A percentile compares a stretch with the other conserved stretches of the same genome.
These are phyloP conservation scores for Synanthedon vespiformis DNA, from an alignment of 2,888 invertebrate species.

Conservation along the genomic window DNA sequence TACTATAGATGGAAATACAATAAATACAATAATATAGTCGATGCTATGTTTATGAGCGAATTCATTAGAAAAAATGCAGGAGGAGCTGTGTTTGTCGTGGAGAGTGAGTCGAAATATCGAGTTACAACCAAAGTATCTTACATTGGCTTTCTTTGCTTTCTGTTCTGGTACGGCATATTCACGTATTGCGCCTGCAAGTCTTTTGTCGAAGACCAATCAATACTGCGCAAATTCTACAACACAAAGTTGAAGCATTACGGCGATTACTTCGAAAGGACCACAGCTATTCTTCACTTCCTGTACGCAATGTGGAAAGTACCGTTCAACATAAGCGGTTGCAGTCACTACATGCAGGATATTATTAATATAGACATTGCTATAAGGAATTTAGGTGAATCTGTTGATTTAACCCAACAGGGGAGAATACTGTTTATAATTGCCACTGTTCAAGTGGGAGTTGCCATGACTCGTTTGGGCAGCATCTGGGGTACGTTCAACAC, in stretches of 20 bases:
- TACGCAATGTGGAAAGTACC: slow-evolving; percentile 34
- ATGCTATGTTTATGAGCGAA: slow-evolving; percentile 19
- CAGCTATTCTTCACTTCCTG: slow-evolving; percentile 21
- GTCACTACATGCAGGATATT: slow-evolving; percentile 18
- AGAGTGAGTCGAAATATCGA: slow-evolving; percentile 4
- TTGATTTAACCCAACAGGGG: slow-evolving; percentile 24
- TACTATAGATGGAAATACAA: slow-evolving; percentile 13
- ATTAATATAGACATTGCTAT: slow-evolving; percentile 29
- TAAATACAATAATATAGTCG: slow-evolving; percentile 20
- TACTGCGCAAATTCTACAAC: slow-evolving; percentile 33
- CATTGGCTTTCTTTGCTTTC: slow-evolving; percentile 21
- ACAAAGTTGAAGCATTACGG: slow-evolving; percentile 43
- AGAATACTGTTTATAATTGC: slow-evolving; percentile 15
- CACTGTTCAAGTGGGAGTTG: slow-evolving; percentile 18
- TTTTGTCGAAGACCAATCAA: slow-evolving; percentile 29
- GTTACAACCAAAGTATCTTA: slow-evolving; percentile 17
- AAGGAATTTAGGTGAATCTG: slow-evolving; percentile 21
- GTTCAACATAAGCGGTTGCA: slow-evolving; percentile 21
- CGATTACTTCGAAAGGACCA: slow-evolving; percentile 32
- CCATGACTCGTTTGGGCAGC: slow-evolving; percentile 20
- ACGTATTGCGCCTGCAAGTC: slow-evolving; percentile 28
- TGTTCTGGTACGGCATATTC: slow-evolving; percentile 23
- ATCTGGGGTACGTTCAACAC: slow-evolving; percentile 25
- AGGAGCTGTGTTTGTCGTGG: slow-evolving; percentile 16
- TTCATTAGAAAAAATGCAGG: slow-evolving; percentile 27